Evolutionary conservation across 2,888 invertebrate genomes (phyloP), one percentile per base, ranked within the genome.

Genomic region (Macrosiphum euphorbiae): DNA sequence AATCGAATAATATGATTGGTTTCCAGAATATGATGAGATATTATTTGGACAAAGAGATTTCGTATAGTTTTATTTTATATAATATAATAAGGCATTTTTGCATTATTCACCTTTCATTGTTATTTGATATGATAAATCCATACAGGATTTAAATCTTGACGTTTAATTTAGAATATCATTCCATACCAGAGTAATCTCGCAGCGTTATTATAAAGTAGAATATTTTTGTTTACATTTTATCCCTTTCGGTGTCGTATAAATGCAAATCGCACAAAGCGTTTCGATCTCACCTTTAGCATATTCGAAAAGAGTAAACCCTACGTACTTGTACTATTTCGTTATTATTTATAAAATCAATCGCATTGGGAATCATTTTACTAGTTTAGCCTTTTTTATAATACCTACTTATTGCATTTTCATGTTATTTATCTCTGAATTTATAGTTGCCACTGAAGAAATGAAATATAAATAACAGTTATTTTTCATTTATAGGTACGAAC

Each of bases 271-370:
- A 35, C 47, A 50, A 85, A 55, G 7, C 47, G 47, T 91, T 86
- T 91, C 86, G 24, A 91, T 86, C 86, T 86, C 86, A n/a, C 26
- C 86, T 61, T 86, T 91, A 91, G 86, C 85, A 91, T 91, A 91
- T 55, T 58, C 55, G n/a, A 58, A n/a, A 41, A 55, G 28, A 47
- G 55, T 44, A 85, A 85, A 58, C 1, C 11, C 86, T 86, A 35
- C 2, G 20, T 78, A 85, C 28, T 91, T 26, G 91, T 55, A 41
- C 24, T 85, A 58, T 85, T 91, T 91, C 91, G 41, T 85, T 91
- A 52, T 55, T 85, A 85, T 91, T 47, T 86, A 86, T 86, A 58
- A 52, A 10, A 41, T 58, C 58, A 61, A 86, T 86, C 35, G 20
- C n/a, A 58, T 91, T 3, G 28, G 44, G 85, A 85, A 91, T 47